Evolutionary conservation across 1,140 invertebrate species (phyloP).

Genomic region (Nymphalis io): DNA sequence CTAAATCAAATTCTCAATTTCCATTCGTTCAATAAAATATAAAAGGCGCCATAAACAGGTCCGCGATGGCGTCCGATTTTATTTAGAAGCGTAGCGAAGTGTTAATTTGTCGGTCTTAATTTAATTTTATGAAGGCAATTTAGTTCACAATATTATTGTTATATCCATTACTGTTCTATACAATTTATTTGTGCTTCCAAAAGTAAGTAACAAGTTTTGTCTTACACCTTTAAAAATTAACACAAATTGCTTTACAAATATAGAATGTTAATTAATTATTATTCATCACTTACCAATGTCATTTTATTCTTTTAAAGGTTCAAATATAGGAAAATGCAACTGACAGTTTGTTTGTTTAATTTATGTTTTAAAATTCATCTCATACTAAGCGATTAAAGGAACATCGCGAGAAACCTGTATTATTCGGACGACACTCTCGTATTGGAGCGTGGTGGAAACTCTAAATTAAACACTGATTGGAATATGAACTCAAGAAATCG

Average conservation of each 20-base stretch:
- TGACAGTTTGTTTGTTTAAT: too few species aligned
- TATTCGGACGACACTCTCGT: too few species aligned
- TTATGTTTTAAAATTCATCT: too few species aligned
- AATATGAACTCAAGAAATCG: too few species aligned
- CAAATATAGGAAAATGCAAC: too few species aligned
- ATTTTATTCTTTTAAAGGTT: too few species aligned
- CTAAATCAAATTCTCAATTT: constrained; percentile 8
- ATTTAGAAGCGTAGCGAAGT: constrained; percentile 20
- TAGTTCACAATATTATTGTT: constrained; percentile 20
- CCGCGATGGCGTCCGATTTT: constrained; percentile 17
- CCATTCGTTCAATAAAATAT: constrained; percentile 15
- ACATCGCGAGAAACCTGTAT: too few species aligned
- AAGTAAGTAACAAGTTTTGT: not conserved
- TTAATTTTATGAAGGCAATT: constrained; percentile 20
- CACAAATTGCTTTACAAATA: not conserved
- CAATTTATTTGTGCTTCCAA: constrained; percentile 8
- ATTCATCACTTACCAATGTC: too few species aligned
- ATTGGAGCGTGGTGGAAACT: too few species aligned
- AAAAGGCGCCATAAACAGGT: constrained; percentile 18
- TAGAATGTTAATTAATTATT: too few species aligned
- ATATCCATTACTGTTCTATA: constrained; percentile 7
- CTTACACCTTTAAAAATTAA: not conserved
- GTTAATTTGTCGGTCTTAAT: constrained; percentile 21
- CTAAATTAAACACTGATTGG: too few species aligned
- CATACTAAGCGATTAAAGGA: too few species aligned